A percentile compares a stretch with the other conserved stretches of the same genome.
These are phyloP conservation scores for Sclerurus mexicanus DNA, from an alignment of 2,113 vertebrate genomes.

Conservation along the genomic window DNA sequence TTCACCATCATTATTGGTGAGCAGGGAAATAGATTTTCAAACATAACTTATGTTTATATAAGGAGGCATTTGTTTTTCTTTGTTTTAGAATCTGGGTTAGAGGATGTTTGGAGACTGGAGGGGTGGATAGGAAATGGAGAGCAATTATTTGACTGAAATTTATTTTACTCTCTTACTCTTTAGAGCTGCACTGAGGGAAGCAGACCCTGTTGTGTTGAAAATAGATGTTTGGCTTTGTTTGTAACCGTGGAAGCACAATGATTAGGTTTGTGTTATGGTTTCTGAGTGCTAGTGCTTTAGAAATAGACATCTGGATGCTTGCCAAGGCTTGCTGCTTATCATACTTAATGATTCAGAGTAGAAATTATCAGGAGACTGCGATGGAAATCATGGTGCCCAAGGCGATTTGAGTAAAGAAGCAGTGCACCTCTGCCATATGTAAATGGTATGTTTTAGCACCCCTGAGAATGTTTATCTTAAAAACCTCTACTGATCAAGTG, in stretches of 20 bases:
- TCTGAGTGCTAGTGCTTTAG: slow-evolving; percentile 45
- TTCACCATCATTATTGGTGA: neutral
- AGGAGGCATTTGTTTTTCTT: slow-evolving; percentile 44
- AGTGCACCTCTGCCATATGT: neutral
- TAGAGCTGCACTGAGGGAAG: neutral
- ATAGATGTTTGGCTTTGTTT: slow-evolving; percentile 1
- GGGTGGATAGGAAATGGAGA: slow-evolving; percentile 23
- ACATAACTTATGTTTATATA: slow-evolving; percentile 35
- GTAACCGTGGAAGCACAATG: neutral
- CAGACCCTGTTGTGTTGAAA: neutral
- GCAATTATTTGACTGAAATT: slow-evolving; percentile 42
- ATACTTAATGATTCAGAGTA: slow-evolving; percentile 17
- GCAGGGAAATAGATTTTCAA: slow-evolving; percentile 20
- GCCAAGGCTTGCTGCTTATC: slow-evolving; percentile 31
- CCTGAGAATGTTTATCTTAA: neutral
- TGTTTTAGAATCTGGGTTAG: slow-evolving; percentile 46
- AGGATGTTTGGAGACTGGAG: slow-evolving; percentile 45
- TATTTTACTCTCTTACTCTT: slow-evolving; percentile 1
- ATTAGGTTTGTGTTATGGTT: neutral
- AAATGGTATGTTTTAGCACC: neutral
- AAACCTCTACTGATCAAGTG: neutral
- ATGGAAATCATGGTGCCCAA: neutral
- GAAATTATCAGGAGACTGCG: slow-evolving; percentile 30
- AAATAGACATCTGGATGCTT: neutral
- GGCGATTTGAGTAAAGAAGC: neutral